Conservation (phyloP, 2,888 invertebrate species). For the Microdon myrmicae region DNA sequence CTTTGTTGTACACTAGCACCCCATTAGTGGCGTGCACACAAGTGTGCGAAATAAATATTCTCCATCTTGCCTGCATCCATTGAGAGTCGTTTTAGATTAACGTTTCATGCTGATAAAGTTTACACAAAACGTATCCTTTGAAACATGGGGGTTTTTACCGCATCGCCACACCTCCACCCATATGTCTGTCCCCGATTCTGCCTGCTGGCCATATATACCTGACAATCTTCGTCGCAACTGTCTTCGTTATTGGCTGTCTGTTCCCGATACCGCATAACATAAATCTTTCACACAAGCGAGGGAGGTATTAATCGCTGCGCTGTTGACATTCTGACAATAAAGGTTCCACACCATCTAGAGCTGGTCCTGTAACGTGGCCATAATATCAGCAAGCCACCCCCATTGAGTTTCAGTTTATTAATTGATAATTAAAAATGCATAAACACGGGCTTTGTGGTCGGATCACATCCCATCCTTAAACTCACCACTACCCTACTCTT, state of each 20-base stretch:
- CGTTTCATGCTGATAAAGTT: conserved; percentile 44
- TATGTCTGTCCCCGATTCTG: conserved; percentile 4
- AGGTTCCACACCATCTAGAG: conserved; percentile 27
- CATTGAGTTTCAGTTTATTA: conserved; percentile 43
- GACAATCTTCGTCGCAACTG: too few species aligned
- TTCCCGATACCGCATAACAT: conserved; percentile 39
- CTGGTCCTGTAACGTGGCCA: conserved; percentile 36
- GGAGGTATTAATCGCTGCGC: conserved; percentile 49
- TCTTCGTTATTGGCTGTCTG: conserved; percentile 14
- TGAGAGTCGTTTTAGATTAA: conserved; percentile 48
- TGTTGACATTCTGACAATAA: conserved; percentile 50
- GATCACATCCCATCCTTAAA: conserved; percentile 9
- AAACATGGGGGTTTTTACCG: conserved; percentile 19
- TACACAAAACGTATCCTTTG: conserved; percentile 15
- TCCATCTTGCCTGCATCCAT: conserved; percentile 29
- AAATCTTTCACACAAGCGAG: conserved; percentile 46
- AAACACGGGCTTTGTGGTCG: conserved; percentile 49
- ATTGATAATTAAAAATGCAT: conserved; percentile 53
- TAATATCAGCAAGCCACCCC: conserved; percentile 34
- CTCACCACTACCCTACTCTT: conserved; percentile 3
- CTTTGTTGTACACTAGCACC: conserved; percentile 4
- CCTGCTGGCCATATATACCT: too few species aligned
- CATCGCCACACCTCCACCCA: conserved; percentile 25
- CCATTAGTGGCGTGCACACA: conserved; percentile 17
- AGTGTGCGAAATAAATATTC: conserved; percentile 38